phyloP scores from a whole-genome alignment of 2,888 invertebrate genomes.

The Chrysopilus asiliformis region DNA sequence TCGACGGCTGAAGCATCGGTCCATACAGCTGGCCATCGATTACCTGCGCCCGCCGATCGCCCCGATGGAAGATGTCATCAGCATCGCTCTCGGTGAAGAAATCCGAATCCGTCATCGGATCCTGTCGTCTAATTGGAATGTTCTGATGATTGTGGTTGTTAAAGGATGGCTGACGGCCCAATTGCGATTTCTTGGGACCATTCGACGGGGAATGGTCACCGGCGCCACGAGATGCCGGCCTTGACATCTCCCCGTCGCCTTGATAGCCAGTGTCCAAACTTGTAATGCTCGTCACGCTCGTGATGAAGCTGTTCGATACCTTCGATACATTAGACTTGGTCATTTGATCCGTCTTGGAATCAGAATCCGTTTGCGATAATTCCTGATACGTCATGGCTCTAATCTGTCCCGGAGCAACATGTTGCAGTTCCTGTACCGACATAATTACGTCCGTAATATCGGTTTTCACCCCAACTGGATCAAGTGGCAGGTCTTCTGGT shows the following conservation, averaged over 20 bases:
- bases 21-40: conserved; percentile 85
- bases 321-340: conserved; percentile 49
- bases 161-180: conserved; percentile 37
- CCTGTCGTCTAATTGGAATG: conserved; percentile 53
- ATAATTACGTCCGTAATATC: conserved; percentile 41
- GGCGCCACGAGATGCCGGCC: conserved; percentile 60
- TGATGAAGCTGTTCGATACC: conserved; percentile 64
- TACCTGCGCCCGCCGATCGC: conserved; percentile 66
- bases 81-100: conserved; percentile 85
- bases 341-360: conserved; percentile 43
- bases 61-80: conserved; percentile 54
- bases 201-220: conserved; percentile 57
- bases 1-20: conserved; percentile 35
- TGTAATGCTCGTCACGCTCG: conserved; percentile 79
- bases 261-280: conserved; percentile 91
- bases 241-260: conserved; percentile 80
- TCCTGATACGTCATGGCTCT: conserved; percentile 35
- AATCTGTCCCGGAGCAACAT: conserved; percentile 13
- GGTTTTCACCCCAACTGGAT: conserved; percentile 52
- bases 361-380: conserved; percentile 40
- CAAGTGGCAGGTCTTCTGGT: conserved; percentile 70
- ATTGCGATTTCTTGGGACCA: conserved; percentile 33
- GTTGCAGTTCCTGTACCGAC: conserved; percentile 22
- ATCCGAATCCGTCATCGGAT: conserved; percentile 85
- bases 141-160: conserved; percentile 35